phyloP scores from a whole-genome alignment of 2,888 invertebrate genomes.

The Adelognathus sp. region DNA sequence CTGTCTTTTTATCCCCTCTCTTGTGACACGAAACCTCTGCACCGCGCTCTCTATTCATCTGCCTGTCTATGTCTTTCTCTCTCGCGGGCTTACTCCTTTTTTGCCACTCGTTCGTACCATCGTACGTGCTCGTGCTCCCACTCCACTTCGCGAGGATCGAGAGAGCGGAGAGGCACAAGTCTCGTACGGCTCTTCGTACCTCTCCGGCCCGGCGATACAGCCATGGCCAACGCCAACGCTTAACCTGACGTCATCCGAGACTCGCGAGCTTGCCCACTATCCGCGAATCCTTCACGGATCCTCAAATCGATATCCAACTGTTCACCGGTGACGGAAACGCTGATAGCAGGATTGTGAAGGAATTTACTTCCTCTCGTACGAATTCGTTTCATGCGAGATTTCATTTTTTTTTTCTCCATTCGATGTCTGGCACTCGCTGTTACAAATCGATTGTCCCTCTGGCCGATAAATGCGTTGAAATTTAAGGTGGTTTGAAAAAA shows the following conservation, averaged over 20 bases:
- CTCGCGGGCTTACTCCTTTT: background rate
- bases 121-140: slow-evolving; percentile 15
- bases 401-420: background rate
- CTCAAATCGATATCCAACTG: background rate
- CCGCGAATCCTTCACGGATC: background rate
- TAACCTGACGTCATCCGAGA: slow-evolving; percentile 68
- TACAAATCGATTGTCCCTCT: background rate
- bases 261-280: slow-evolving; percentile 53
- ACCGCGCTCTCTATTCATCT: too few species aligned
- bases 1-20: slow-evolving; percentile 48
- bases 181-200: background rate
- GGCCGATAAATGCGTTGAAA: too few species aligned
- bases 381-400: background rate
- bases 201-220: slow-evolving; percentile 61
- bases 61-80: slow-evolving; percentile 6
- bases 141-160: background rate
- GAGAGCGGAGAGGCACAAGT: too few species aligned
- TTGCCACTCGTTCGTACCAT: background rate
- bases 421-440: background rate
- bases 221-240: slow-evolving; percentile 73
- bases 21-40: background rate
- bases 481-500: too few species aligned
- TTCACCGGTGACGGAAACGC: background rate
- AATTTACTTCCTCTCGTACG: background rate
- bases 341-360: slow-evolving; percentile 4